Conservation (phyloP, 2,888 invertebrate genomes). For the Fragum whitleyi region DNA sequence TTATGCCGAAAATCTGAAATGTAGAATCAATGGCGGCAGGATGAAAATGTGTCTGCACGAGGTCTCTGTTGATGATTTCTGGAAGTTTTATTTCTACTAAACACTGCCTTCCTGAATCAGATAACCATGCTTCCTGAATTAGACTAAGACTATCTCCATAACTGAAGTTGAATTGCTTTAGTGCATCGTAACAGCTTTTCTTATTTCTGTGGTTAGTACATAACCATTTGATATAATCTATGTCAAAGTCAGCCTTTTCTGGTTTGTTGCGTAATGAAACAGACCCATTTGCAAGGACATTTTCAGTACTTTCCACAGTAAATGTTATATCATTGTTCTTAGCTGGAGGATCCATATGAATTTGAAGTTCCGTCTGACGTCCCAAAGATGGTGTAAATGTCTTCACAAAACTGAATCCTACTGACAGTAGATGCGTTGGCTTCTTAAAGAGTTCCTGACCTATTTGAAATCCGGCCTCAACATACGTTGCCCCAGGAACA, state of each 20-base stretch:
- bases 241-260: constrained; percentile 21
- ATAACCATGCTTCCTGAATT: constrained; percentile 54
- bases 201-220: constrained; percentile 36
- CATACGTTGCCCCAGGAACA: constrained; percentile 65
- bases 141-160: constrained; percentile 59
- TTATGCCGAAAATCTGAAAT: constrained; percentile 67
- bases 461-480: constrained; percentile 57
- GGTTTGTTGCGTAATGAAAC: background rate
- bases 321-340: background rate
- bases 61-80: constrained; percentile 52
- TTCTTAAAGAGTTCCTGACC: constrained; percentile 11
- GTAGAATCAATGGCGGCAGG: constrained; percentile 70
- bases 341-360: background rate
- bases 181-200: constrained; percentile 45
- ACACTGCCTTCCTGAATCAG: constrained; percentile 56
- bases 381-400: background rate
- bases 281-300: constrained; percentile 3
- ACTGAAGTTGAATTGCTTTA: constrained; percentile 47
- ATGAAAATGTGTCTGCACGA: constrained; percentile 63
- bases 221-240: constrained; percentile 42
- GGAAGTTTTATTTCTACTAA: constrained; percentile 63
- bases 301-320: background rate
- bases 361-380: background rate
- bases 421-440: background rate
- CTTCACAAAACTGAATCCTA: background rate